Evolutionary conservation across 2,113 vertebrate species (phyloP).

Genomic region (Mustela lutreola): DNA sequence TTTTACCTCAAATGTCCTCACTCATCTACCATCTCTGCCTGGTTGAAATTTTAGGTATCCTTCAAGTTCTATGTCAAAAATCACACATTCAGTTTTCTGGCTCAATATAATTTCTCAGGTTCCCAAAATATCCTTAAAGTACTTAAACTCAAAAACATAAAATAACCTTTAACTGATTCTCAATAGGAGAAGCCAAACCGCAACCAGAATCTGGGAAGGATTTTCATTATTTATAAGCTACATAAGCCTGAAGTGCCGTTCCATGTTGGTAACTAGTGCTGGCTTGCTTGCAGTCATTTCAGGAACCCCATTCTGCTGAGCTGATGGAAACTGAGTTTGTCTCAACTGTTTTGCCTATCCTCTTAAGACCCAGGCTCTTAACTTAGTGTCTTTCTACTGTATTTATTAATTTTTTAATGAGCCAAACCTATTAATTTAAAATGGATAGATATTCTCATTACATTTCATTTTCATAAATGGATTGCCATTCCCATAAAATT

Average conservation of each 20-base stretch:
- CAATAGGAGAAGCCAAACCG: neutral
- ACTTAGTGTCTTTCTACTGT: neutral
- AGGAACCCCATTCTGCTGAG: neutral
- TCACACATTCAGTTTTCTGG: neutral
- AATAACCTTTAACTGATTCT: neutral
- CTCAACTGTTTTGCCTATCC: rapidly evolving
- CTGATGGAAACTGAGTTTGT: neutral
- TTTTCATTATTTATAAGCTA: neutral
- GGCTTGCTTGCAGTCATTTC: neutral
- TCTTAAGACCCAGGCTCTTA: neutral
- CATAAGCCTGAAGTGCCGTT: neutral
- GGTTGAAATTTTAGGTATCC: neutral
- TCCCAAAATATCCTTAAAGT: neutral
- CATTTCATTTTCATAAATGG: neutral
- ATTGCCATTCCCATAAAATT: neutral
- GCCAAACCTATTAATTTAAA: neutral
- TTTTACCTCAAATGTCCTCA: neutral
- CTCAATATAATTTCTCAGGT: neutral
- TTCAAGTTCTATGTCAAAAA: neutral
- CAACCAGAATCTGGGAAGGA: neutral
- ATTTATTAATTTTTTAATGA: neutral
- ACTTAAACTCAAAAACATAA: neutral
- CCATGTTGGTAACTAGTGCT: neutral
- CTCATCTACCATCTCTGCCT: neutral
- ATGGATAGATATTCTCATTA: neutral